Evolutionary conservation across 2,888 invertebrate species (phyloP).

Genomic region (Reticulitermes lucifugus): DNA sequence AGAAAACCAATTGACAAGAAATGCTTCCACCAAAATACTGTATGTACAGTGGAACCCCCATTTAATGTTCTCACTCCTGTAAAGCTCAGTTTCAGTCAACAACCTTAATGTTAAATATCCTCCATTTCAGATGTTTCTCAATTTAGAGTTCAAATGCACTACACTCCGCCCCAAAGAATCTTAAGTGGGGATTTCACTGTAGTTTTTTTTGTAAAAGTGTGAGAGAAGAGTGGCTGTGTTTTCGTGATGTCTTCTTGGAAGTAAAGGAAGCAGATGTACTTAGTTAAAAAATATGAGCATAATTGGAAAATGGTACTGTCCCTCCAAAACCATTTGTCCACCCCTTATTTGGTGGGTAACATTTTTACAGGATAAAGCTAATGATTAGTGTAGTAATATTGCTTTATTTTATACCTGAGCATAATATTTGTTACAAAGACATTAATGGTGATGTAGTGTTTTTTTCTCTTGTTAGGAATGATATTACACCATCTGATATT

Average conservation of each 20-base stretch:
- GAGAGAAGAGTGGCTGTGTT: slow-evolving; percentile 46
- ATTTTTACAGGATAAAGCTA: slow-evolving; percentile 1
- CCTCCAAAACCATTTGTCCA: slow-evolving; percentile 25
- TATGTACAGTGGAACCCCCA: no score
- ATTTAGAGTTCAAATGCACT: no score
- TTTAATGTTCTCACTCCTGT: no score
- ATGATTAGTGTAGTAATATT: slow-evolving; percentile 10
- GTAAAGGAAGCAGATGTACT: slow-evolving; percentile 37
- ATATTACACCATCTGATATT: slow-evolving; percentile 18
- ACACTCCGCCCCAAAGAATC: no score
- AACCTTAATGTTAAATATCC: no score
- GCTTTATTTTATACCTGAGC: slow-evolving; percentile 34
- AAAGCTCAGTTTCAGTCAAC: no score
- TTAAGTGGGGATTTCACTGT: no score
- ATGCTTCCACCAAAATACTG: not conserved
- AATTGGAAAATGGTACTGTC: not conserved
- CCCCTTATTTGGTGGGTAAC: slow-evolving; percentile 18
- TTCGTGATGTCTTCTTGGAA: slow-evolving; percentile 26
- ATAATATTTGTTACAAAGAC: slow-evolving; percentile 30
- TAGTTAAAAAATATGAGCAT: slow-evolving; percentile 7
- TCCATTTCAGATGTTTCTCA: no score
- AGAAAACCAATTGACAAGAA: not conserved
- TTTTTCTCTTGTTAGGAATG: not conserved
- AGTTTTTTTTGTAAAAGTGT: not conserved
- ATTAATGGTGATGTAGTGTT: not conserved